Evolutionary conservation across 2,113 vertebrate species (phyloP).

Genomic region (Oncorhynchus gorbuscha): DNA sequence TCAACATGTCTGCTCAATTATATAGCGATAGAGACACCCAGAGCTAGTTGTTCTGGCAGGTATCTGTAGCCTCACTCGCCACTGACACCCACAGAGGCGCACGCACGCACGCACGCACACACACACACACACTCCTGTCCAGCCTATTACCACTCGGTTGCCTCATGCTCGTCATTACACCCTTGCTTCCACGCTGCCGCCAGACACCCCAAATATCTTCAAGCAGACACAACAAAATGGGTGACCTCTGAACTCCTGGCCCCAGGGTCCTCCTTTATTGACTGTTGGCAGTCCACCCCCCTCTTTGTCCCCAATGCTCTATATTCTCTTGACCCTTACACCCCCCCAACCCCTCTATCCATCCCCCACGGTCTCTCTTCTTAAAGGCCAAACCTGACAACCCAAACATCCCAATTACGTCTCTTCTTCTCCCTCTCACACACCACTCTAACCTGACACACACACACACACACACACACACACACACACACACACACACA

Average conservation of each 20-base stretch:
- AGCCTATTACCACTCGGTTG: background rate
- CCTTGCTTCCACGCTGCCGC: background rate
- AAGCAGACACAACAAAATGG: constrained; percentile 10
- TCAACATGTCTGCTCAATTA: constrained; percentile 31
- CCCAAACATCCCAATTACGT: too few relatives aligned
- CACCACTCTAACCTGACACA: too few relatives aligned
- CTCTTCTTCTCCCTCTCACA: too few relatives aligned
- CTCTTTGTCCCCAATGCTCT: constrained; percentile 24
- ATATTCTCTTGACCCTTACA: constrained; percentile 21
- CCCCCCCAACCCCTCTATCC: background rate
- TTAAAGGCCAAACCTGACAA: too few relatives aligned
- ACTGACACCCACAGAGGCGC: background rate
- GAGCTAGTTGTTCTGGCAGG: background rate
- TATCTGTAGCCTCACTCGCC: background rate
- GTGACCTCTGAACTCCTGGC: constrained; percentile 25
- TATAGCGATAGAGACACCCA: constrained; percentile 9
- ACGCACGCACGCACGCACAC: too few relatives aligned
- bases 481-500: too few relatives aligned
- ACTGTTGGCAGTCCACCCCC: background rate
- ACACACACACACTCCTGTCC: too few relatives aligned
- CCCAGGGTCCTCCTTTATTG: constrained; percentile 10
- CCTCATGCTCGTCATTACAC: background rate
- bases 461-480: too few relatives aligned
- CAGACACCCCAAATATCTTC: constrained; percentile 7
- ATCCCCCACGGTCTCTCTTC: background rate